Percentiles rank a stretch among this genome's conserved stretches.
Evolutionary conservation across 2,797 vertebrate genomes (phyloP).

Genomic region (Platyrinchus mystaceus): DNA sequence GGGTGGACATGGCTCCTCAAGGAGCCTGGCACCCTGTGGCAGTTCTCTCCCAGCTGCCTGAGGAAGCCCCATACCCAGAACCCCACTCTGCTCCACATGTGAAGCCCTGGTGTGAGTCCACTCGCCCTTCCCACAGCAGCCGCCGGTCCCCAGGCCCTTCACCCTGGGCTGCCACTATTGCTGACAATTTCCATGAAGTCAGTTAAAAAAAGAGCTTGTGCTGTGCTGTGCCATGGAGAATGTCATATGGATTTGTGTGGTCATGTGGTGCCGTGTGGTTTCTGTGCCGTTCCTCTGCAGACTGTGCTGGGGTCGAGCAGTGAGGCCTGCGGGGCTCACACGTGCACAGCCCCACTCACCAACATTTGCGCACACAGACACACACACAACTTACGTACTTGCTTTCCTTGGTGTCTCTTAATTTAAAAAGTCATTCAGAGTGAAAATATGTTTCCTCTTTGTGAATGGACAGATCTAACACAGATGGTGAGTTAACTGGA

Average conservation of each 20-base stretch:
- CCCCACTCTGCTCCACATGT: accelerated
- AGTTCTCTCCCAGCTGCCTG: background rate
- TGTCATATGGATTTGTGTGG: background rate
- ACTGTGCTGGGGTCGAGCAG: background rate
- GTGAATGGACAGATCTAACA: constrained; percentile 62
- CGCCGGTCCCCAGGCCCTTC: accelerated
- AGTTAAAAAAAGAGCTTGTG: background rate
- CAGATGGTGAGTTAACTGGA: constrained; percentile 57
- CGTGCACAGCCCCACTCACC: background rate
- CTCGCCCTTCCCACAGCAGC: background rate
- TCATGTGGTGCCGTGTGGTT: accelerated
- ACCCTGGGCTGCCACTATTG: background rate
- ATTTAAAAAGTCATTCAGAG: constrained; percentile 5
- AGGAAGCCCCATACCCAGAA: background rate
- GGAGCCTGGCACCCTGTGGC: background rate
- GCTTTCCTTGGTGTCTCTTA: background rate
- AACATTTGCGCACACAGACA: background rate
- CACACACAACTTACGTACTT: background rate
- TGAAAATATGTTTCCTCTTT: constrained; percentile 58
- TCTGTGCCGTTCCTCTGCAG: accelerated
- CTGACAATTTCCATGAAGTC: background rate
- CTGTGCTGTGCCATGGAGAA: background rate
- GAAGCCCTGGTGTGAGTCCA: background rate
- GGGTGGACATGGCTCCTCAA: accelerated
- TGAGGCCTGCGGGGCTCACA: background rate